Base-by-base conservation (phyloP, 2,113 vertebrate genomes). In the Tonatia bakeri region DNA sequence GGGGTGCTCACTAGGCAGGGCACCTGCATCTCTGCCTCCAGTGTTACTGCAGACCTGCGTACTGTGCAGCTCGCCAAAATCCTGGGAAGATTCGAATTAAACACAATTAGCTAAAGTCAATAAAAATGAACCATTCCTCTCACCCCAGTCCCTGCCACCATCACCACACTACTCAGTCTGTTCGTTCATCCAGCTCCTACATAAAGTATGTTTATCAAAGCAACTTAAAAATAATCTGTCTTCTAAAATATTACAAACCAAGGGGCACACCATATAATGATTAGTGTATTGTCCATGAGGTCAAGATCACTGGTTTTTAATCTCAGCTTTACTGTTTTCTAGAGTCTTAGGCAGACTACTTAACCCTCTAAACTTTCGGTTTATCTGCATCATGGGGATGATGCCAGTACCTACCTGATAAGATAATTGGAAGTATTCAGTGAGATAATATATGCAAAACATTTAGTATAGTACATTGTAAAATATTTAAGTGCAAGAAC, bases 241-340 rank as follows among this genome's bases (percentile, higher is more conserved):
- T 93, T 72, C 43, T 61, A 59, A 59, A 70, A 67, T 43, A 19
- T 38, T 38, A 17, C 28, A 65, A 50, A 14, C 33, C 33, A 36
- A 36, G 17, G n/a, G 33, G 11, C 19, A 24, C 17, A n/a, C 72
- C 3, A 0, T 2, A 19, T 17, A 2, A 61, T 28, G 76, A 83
- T n/a, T 7, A 19, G 19, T 4, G 0, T 16, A 36, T 40, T 40
- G 15, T n/a, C 12, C 3, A 0, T 4, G 10, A 20, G 6, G 10
- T n/a, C 64, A 31, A 43, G 61, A 4, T 13, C 56, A 2, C 10
- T 86, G 38, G 5, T 33, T 95, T 94, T 50, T 22, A 12, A 77
- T 79, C 24, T 45, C 87, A 86, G 43, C 28, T 94, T 47, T n/a
- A 4, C 4, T 64, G 22, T 70, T 88, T 90, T 47, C 72, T 38